Evolutionary conservation across 1,140 invertebrate genomes (phyloP), one percentile per base, ranked within the genome.

Genomic region (Proales similis): DNA sequence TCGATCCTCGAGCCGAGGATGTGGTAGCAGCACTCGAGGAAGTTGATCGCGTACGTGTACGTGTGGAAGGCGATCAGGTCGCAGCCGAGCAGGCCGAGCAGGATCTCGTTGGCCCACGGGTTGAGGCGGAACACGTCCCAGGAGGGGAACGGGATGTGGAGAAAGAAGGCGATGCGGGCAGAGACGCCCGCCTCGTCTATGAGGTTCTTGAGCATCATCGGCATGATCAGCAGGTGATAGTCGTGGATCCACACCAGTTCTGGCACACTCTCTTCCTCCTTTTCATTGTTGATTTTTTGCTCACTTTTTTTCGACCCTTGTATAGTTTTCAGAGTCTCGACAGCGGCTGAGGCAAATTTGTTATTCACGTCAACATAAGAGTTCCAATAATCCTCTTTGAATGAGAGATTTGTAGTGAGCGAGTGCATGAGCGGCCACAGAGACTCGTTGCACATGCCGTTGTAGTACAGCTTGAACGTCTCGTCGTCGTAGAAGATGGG

Each of bases 1-100:
- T 90, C 88, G 0, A 90, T 86, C 70, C 87, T 82, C 67, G 87
- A 88, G 42, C 88, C 87, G 12, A 90, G 79, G 66, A 86, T 82
- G 62, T 88, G 80, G 72, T 88, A 86, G 71, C 87, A 90, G 70
- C 87, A 90, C 69, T 91, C 88, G 4, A 91, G 86, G 67, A 90
- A 91, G 72, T 90, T 90, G 27, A 89, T 75, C 67, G 87, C 90
- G 70, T 92, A 90, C 68, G 90, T 87, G 49, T 86, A 84, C 65
- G 90, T 89, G 68, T 92, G 88, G 68, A 92, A 91, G 30, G 87
- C 88, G 32, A 90, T 85, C 82, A 90, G 85, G 72, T 90, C 88
- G 72, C 86, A 89, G 64, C 86, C 84, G 30, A 77, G 66, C 53
- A 75, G 68, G 43, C 88, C 88, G 73, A 90, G 86, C n/a, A 90